Evolutionary conservation across 2,888 invertebrate genomes (phyloP), one percentile per base, ranked within the genome.

Genomic region (Drosophila paranaensis): DNA sequence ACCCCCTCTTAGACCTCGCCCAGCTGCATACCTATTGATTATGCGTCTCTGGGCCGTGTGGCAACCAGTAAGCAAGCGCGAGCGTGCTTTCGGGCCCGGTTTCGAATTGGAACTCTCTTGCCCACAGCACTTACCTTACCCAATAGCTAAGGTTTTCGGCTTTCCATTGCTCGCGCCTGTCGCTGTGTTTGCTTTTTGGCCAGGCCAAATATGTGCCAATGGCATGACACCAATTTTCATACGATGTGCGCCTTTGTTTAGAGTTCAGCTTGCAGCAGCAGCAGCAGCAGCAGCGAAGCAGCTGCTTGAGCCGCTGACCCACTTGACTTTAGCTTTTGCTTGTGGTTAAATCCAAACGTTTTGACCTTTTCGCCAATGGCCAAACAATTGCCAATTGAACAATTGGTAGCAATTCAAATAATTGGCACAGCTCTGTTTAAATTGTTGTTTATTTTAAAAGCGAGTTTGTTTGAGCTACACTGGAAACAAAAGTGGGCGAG

Each of bases 191-290:
- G 56, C 60, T 33, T 65, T 73, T 85, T 74, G 76, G 81, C 70
- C 64, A 51, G 73, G 72, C 77, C 77, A 90, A 84, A 54, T 37
- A 90, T 90, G 86, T 90, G 90, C 91, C 90, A 90, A 90, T 90
- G 90, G 82, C 91, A 85, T 86, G 91, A 89, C 90, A 90, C 82
- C 87, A 82, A 90, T 90, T 88, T 83, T 63, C 74, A 69, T 70
- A 67, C 57, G 57, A 72, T 74, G 71, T 67, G 60, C 78, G 69
- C 69, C 63, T 74, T 79, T 77, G 76, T 71, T 79, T 64, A 50
- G 79, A 77, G 79, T 77, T 77, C 79, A 72, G 48, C 66, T 61
- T 60, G 54, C 77, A 72, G 71, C 48, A 39, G 40, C 30, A 10
- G 42, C 40, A 30, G 30, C 30, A n/a, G 20, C 20, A 20, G 20